These are phyloP conservation scores for Epinephelus fuscoguttatus DNA, from an alignment of 2,113 vertebrate species.

Conservation along the genomic window DNA sequence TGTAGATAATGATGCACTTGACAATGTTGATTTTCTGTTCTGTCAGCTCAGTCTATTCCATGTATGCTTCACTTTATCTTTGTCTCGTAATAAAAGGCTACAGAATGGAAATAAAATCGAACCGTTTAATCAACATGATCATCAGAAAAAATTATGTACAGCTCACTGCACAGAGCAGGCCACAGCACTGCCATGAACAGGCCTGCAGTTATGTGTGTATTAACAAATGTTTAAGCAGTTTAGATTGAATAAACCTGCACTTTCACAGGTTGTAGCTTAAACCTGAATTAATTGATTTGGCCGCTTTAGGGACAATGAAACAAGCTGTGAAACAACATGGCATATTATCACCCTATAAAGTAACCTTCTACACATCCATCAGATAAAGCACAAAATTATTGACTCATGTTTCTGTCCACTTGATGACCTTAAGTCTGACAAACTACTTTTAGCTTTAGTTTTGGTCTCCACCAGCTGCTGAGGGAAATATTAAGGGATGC, in stretches of 20 bases:
- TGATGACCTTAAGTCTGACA: not conserved
- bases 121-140: not conserved
- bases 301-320: not conserved
- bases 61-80: not conserved
- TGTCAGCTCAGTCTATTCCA: not conserved
- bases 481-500: not conserved
- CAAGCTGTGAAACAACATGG: not conserved
- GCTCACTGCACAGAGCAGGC: not conserved
- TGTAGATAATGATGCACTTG: not conserved
- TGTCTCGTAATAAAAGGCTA: conserved; percentile 4
- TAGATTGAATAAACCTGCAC: not conserved
- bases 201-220: not conserved
- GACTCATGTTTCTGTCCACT: not conserved
- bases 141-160: not conserved
- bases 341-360: not conserved
- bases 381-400: not conserved
- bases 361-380: not conserved
- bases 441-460: not conserved
- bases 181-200: not conserved
- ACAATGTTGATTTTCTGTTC: not conserved
- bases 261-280: not conserved
- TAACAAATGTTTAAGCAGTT: not conserved
- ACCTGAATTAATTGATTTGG: not conserved
- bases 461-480: not conserved
- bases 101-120: not conserved